phyloP scores from a whole-genome alignment of 1,140 invertebrate genomes.

The Scaptodrosophila lebanonensis region DNA sequence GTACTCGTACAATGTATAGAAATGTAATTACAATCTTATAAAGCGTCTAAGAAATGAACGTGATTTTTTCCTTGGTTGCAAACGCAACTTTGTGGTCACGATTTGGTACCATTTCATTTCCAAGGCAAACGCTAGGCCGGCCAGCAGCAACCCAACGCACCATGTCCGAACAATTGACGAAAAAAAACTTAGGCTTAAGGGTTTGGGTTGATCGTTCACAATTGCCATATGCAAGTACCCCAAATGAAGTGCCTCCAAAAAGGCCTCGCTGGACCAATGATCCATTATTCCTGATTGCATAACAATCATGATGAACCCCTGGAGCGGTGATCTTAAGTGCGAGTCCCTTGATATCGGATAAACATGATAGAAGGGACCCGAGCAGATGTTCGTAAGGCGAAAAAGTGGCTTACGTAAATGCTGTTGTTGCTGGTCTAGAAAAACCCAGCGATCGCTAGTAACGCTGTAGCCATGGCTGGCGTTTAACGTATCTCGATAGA shows the following conservation, averaged over 20 bases:
- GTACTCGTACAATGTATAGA: no score
- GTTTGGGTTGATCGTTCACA: constrained; percentile 29
- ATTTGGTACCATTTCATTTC: constrained; percentile 57
- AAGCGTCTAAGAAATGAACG: constrained; percentile 28
- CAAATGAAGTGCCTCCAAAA: constrained; percentile 52
- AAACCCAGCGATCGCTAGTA: constrained; percentile 58
- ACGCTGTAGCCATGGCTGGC: constrained; percentile 51
- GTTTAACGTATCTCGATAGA: constrained; percentile 44
- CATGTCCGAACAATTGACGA: constrained; percentile 45
- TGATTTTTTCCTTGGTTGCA: neutral
- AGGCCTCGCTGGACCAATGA: constrained; percentile 50
- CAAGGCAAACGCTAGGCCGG: constrained; percentile 36
- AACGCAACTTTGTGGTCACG: neutral
- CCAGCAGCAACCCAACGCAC: constrained; percentile 50
- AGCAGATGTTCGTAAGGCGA: constrained; percentile 50
- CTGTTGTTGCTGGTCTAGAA: constrained; percentile 49
- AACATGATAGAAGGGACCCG: constrained; percentile 66
- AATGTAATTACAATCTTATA: constrained; percentile 16
- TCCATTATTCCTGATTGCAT: constrained; percentile 50
- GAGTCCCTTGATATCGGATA: constrained; percentile 60
- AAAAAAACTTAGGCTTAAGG: constrained; percentile 51
- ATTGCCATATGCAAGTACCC: constrained; percentile 24
- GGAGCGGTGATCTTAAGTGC: constrained; percentile 45
- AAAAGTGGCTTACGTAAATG: constrained; percentile 51
- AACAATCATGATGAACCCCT: constrained; percentile 52